phyloP scores from a whole-genome alignment of 2,888 invertebrate genomes.

The Phymatocera aterrima region DNA sequence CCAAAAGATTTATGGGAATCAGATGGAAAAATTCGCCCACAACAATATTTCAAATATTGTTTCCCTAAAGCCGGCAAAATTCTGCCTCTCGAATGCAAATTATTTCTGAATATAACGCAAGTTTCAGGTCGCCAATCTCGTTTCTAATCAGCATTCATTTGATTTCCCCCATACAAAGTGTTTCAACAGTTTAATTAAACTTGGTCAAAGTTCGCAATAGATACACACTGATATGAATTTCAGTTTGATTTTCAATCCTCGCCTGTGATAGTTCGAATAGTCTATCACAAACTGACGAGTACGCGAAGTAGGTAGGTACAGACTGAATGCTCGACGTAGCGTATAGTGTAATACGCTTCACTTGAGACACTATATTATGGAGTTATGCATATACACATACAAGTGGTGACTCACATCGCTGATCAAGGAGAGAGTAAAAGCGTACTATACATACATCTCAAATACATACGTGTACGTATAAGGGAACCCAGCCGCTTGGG shows the following conservation, averaged over 20 bases:
- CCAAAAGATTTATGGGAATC: too few relatives aligned
- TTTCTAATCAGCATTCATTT: background rate
- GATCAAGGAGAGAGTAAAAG: background rate
- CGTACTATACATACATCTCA: background rate
- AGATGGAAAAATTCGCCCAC: too few relatives aligned
- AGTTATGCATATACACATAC: too few relatives aligned
- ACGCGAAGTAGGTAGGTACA: too few relatives aligned
- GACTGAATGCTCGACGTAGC: background rate
- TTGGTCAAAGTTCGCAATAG: slow-evolving; percentile 9
- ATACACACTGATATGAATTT: background rate
- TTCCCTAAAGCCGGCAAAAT: background rate
- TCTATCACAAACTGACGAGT: background rate
- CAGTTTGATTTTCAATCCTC: background rate
- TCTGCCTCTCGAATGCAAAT: background rate
- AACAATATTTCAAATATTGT: background rate
- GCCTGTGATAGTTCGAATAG: background rate
- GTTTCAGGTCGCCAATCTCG: background rate
- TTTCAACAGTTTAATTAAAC: background rate
- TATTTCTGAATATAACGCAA: background rate
- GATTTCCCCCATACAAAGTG: background rate
- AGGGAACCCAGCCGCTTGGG: slow-evolving; percentile 7
- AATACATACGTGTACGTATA: background rate
- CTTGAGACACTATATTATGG: too few relatives aligned
- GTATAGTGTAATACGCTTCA: too few relatives aligned
- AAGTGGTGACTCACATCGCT: slow-evolving; percentile 3